phyloP scores from a whole-genome alignment of 2,797 vertebrate genomes.

The Sebastes trivittatus region DNA sequence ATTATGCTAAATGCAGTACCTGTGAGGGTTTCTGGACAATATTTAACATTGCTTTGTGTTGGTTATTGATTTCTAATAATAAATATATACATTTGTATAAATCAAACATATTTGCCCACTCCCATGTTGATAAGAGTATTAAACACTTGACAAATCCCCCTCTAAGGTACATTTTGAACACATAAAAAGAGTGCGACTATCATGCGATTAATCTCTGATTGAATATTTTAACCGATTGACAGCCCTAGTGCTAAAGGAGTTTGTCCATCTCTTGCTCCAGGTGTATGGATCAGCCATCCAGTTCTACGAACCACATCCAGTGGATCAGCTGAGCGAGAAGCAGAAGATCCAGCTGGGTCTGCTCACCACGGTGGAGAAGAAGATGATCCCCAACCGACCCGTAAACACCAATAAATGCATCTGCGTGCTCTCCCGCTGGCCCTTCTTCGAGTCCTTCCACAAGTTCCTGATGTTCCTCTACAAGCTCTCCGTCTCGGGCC shows the following conservation, averaged over 20 bases:
- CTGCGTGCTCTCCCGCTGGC: constrained; percentile 97
- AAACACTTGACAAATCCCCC: too few species aligned
- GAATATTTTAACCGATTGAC: too few species aligned
- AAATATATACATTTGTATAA: too few species aligned
- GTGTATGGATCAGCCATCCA: constrained; percentile 98
- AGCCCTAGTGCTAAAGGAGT: fast-evolving
- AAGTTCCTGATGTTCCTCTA: constrained; percentile 98
- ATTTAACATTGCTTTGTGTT: fast-evolving
- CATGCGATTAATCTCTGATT: too few species aligned
- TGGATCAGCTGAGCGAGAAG: constrained; percentile 90
- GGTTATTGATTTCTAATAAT: too few species aligned
- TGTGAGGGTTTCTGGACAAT: too few species aligned
- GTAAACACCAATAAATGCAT: constrained; percentile 98
- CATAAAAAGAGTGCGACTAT: too few species aligned
- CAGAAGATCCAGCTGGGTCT: constrained; percentile 94
- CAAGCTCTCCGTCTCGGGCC: constrained; percentile 94
- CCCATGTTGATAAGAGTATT: too few species aligned
- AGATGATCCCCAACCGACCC: constrained; percentile 87
- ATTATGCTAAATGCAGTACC: too few species aligned
- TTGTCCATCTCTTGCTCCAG: constrained; percentile 69
- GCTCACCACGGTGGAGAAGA: constrained; percentile 92
- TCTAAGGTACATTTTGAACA: too few species aligned
- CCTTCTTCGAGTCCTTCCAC: constrained; percentile 95
- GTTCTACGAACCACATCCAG: constrained; percentile 93
- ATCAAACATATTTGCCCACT: too few species aligned